Base-by-base conservation (phyloP, 1,140 invertebrate genomes). In the Drusus annulatus region DNA sequence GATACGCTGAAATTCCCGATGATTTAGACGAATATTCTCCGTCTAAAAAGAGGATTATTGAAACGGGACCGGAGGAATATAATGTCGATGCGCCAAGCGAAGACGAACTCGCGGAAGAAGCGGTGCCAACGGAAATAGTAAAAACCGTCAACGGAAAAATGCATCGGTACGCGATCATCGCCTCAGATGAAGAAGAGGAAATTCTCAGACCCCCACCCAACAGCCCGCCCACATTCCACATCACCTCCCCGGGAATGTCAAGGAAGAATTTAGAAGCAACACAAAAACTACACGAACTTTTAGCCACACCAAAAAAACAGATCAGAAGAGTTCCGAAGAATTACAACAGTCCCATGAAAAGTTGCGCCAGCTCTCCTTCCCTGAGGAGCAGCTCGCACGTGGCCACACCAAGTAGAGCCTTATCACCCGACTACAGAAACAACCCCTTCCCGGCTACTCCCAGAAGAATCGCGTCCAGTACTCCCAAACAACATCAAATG, bases 231-330 rank as follows among this genome's bases (percentile, higher is more conserved):
- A 74, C 86, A 73, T 79, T 77, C 68, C 76, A 78, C 62, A 50
- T 81, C 5, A 73, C 71, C 51, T 81, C 80, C 7, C 79, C 85
- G 6, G 85, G 85, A 15, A 91, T 91, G 73, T 88, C 90, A 0
- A 87, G 90, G 63, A 92, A 91, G 81, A 92, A 93, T 85, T 86
- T 93, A 6, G 89, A 90, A 36, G 94, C 94, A 0, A 95, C 94
- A 0, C 93, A 94, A 84, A 94, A 94, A 84, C 86, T 95, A 0
- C 94, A 95, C 84, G 94, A 95, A 81, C 86, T 95, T 13, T 85
- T 95, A 3, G 91, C 93, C 13, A 95, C 94, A 8, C 94, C 94
- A 0, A 90, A 92, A 56, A 94, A 93, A 82, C 85, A 86, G 85
- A 10, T 56, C 10, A 7, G 23, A 21, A 82, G 58, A 80, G 15